Evolutionary conservation across 2,888 invertebrate species (phyloP).

Genomic region (Tubulanus polymorphus): DNA sequence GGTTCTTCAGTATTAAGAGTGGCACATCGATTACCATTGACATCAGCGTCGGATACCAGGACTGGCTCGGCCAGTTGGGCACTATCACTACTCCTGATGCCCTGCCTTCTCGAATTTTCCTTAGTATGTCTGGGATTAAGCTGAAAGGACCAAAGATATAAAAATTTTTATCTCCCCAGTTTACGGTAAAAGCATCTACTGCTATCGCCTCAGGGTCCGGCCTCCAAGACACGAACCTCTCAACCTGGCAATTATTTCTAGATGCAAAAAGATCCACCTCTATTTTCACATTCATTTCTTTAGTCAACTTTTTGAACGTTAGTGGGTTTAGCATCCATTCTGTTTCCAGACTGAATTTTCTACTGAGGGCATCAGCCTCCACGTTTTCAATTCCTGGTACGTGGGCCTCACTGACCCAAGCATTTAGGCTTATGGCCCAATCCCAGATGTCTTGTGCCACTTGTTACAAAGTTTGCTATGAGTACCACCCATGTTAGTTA

Average conservation of each 20-base stretch:
- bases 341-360: constrained; percentile 10
- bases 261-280: constrained; percentile 11
- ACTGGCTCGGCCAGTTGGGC: not conserved
- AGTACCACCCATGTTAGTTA: constrained; percentile 7
- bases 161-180: not conserved
- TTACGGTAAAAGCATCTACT: constrained; percentile 2
- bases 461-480: not conserved
- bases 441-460: constrained; percentile 4
- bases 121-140: not conserved
- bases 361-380: constrained; percentile 5
- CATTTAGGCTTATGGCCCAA: constrained; percentile 6
- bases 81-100: not conserved
- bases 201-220: constrained; percentile 4
- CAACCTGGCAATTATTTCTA: no score
- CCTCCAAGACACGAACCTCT: not conserved
- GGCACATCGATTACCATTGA: no score
- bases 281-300: no score
- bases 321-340: constrained; percentile 11
- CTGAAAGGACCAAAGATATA: constrained; percentile 6
- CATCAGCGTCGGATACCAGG: not conserved
- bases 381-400: constrained; percentile 4
- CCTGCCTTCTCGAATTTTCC: not conserved
- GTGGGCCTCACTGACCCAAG: not conserved
- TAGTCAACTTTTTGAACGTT: not conserved
- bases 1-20: no score